Conservation (phyloP, 2,113 vertebrate genomes). For the Scatophagus argus region DNA sequence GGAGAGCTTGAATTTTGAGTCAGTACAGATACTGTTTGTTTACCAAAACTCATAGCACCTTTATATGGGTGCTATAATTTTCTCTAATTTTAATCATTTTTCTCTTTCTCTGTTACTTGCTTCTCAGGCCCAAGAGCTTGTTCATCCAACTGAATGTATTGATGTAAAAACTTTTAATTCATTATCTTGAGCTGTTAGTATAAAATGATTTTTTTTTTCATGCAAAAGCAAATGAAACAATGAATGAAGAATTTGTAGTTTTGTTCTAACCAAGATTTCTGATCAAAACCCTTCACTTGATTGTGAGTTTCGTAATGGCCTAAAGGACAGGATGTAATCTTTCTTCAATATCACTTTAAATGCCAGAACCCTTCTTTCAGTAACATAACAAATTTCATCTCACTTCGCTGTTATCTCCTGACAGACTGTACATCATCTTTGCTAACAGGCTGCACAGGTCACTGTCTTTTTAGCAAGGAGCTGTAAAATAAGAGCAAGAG, state of each 20-base stretch:
- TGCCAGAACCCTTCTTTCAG: neutral
- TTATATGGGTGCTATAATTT: neutral
- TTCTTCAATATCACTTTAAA: slow-evolving; percentile 4
- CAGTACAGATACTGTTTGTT: no score
- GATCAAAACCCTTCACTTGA: neutral
- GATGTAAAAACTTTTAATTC: neutral
- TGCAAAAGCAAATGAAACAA: neutral
- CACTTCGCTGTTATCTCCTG: neutral
- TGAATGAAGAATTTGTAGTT: neutral
- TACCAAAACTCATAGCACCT: neutral
- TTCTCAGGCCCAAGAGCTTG: neutral
- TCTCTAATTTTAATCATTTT: no score
- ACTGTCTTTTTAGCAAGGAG: neutral
- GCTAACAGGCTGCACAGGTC: neutral
- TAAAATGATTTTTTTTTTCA: no score
- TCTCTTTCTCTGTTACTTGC: neutral
- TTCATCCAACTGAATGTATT: neutral
- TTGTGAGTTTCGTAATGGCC: neutral
- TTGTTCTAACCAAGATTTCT: neutral
- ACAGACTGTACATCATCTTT: neutral
- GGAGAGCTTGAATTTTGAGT: neutral
- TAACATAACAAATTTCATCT: neutral
- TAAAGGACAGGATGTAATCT: neutral
- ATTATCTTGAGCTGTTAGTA: neutral
- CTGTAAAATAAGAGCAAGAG: neutral